Conservation (phyloP, 2,888 invertebrate genomes). For the Megamerina dolium region DNA sequence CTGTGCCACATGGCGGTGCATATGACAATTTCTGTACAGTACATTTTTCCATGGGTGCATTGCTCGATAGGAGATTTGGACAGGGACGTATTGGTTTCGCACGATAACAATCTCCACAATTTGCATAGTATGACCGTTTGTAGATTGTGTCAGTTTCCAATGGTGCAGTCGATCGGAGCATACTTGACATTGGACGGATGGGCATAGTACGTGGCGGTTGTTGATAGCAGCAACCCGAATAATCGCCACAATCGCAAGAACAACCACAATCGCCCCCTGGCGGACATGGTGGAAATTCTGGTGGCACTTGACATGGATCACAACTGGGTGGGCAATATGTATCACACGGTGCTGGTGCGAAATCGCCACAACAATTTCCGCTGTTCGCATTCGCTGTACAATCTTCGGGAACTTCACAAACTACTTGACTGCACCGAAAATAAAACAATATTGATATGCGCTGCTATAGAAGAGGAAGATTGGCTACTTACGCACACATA, state of each 20-base stretch:
- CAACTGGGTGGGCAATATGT: constrained; percentile 20
- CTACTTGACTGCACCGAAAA: constrained; percentile 13
- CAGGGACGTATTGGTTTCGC: constrained; percentile 50
- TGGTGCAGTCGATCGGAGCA: constrained; percentile 55
- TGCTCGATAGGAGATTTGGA: constrained; percentile 50
- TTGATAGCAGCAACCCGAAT: constrained; percentile 40
- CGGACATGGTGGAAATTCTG: constrained; percentile 31
- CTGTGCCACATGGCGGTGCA: constrained; percentile 34
- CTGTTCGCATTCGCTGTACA: constrained; percentile 10
- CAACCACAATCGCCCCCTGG: constrained; percentile 22
- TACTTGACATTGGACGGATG: constrained; percentile 41
- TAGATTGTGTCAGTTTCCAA: constrained; percentile 61
- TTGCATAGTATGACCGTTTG: constrained; percentile 58
- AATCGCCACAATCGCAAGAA: constrained; percentile 36
- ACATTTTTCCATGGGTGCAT: constrained; percentile 51
- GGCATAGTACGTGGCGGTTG: constrained; percentile 41
- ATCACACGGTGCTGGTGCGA: constrained; percentile 15
- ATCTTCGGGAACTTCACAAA: constrained; percentile 22
- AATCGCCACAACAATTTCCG: constrained; percentile 15
- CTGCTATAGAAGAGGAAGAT: background rate
- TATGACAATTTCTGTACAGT: constrained; percentile 51
- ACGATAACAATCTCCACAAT: constrained; percentile 43
- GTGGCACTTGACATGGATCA: constrained; percentile 31
- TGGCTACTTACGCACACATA: constrained; percentile 26
- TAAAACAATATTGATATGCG: background rate